Evolutionary conservation across 1,140 invertebrate genomes (phyloP).

Genomic region (Trachymyrmex cornetzi): DNA sequence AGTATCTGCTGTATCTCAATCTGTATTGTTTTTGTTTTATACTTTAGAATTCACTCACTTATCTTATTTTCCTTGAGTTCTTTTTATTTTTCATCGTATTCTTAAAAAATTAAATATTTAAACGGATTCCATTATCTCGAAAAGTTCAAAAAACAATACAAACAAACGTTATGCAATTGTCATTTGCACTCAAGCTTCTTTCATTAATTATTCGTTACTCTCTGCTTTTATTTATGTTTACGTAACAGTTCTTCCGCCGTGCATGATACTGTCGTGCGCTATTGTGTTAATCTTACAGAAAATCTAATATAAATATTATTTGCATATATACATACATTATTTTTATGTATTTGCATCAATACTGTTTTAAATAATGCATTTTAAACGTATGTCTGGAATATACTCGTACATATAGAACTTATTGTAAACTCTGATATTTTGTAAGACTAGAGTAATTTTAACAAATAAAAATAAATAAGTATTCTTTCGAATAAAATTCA

Average conservation of each 20-base stretch:
- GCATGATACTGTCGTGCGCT: background rate
- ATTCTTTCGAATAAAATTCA: background rate
- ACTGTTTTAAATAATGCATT: background rate
- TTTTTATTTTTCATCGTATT: background rate
- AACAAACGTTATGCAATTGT: background rate
- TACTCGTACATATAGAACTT: background rate
- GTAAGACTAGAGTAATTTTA: constrained; percentile 6
- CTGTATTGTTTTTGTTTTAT: background rate
- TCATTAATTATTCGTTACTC: constrained; percentile 6
- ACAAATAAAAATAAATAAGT: background rate
- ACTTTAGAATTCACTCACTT: background rate
- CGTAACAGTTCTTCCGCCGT: background rate
- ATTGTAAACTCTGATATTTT: background rate
- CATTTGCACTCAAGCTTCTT: background rate
- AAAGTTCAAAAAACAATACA: background rate
- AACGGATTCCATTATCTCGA: background rate
- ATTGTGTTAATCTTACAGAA: constrained; percentile 10
- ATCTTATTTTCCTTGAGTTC: background rate
- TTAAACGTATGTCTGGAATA: background rate
- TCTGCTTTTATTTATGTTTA: background rate
- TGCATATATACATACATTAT: background rate
- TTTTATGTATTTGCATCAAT: background rate
- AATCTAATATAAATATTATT: background rate
- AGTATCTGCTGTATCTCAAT: background rate
- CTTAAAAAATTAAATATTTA: background rate